A percentile compares a stretch with the other conserved stretches of the same genome.
Evolutionary conservation across 2,113 vertebrate species (phyloP).

Genomic region (Bos indicus): DNA sequence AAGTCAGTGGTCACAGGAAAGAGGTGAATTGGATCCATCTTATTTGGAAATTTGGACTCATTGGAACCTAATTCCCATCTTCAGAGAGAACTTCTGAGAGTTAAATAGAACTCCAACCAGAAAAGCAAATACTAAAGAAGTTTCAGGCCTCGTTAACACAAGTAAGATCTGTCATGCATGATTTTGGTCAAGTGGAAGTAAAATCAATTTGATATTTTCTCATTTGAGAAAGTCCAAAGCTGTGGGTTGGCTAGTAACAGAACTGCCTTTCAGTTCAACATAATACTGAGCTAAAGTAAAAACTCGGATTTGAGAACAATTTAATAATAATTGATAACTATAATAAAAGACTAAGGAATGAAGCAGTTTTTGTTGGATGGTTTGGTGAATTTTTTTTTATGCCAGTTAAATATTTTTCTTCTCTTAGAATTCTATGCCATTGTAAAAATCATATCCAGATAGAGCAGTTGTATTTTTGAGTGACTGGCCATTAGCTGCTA

Average conservation of each 20-base stretch:
- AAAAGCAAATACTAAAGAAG: background rate
- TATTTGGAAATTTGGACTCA: background rate
- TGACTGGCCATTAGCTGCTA: background rate
- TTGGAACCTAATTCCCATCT: background rate
- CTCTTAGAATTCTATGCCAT: background rate
- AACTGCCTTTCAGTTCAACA: background rate
- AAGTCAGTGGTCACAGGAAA: background rate
- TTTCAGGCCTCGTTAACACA: background rate
- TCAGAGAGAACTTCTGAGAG: background rate
- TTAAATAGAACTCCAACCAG: background rate
- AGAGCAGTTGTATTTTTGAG: background rate
- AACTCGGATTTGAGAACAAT: background rate
- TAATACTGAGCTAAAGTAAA: background rate
- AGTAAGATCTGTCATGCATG: background rate
- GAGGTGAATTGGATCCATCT: background rate
- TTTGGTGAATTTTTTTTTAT: background rate
- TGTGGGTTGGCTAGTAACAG: background rate
- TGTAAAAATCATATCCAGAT: background rate
- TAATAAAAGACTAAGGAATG: background rate
- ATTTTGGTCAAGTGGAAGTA: background rate
- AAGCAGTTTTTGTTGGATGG: background rate
- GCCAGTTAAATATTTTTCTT: background rate
- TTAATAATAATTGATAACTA: background rate
- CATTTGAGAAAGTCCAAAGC: background rate
- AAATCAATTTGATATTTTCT: conserved; percentile 22